A percentile compares a stretch with the other conserved stretches of the same genome.
These are phyloP conservation scores for Geodia barretti DNA, from an alignment of 37 sponge, comb jelly and placozoan genomes.

Conservation along the genomic window DNA sequence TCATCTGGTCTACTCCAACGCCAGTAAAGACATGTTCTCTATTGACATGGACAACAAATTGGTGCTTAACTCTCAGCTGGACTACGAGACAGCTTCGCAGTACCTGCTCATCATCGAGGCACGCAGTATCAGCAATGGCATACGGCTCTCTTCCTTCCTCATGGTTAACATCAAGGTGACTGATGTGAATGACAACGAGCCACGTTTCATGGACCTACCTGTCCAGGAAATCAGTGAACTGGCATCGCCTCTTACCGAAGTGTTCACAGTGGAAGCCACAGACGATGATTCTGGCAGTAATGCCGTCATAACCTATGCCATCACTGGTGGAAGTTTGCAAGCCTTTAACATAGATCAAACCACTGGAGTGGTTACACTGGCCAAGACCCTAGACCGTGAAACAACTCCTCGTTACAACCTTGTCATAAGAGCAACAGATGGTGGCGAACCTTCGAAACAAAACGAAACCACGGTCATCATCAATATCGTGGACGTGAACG, in stretches of 20 bases:
- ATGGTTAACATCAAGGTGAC: constrained; percentile 29
- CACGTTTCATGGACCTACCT: constrained; percentile 5
- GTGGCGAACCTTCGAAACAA: not conserved
- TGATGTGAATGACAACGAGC: constrained; percentile 47
- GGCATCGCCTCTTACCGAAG: not conserved
- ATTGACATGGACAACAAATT: constrained; percentile 15
- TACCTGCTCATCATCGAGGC: constrained; percentile 59
- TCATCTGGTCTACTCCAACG: constrained; percentile 19
- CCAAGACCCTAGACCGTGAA: constrained; percentile 43
- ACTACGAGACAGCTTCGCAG: constrained; percentile 21
- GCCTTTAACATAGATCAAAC: constrained; percentile 37
- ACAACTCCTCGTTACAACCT: constrained; percentile 30
- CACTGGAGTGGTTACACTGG: constrained; percentile 39
- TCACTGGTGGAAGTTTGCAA: constrained; percentile 23
- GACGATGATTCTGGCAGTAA: constrained; percentile 60
- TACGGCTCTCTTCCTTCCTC: constrained; percentile 31
- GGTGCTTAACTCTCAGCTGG: constrained; percentile 5
- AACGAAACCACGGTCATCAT: constrained; percentile 12
- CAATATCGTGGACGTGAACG: constrained; percentile 56
- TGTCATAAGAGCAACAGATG: constrained; percentile 49
- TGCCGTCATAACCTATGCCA: constrained; percentile 40
- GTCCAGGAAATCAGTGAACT: constrained; percentile 10
- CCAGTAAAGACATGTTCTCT: constrained; percentile 7
- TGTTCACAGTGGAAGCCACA: constrained; percentile 36
- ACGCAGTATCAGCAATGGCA: not conserved